A percentile compares a stretch with the other conserved stretches of the same genome.
These are phyloP conservation scores for Aphelenchoides besseyi DNA, from an alignment of 1,140 invertebrate species.

Conservation along the genomic window DNA sequence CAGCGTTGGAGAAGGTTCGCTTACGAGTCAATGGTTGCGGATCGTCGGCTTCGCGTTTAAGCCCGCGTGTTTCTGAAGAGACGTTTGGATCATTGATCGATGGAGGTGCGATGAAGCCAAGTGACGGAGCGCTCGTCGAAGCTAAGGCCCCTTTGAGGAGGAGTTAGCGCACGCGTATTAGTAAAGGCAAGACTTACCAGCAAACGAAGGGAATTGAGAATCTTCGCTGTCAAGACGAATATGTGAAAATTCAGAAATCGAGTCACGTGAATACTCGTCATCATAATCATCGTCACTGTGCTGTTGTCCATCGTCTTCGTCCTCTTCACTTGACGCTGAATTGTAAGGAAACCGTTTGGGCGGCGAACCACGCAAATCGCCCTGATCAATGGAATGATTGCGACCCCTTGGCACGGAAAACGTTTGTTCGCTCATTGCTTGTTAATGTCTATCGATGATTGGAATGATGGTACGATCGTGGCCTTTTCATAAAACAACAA, in stretches of 20 bases:
- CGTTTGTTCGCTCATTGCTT: background rate
- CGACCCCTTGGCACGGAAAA: background rate
- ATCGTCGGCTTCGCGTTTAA: constrained; percentile 6
- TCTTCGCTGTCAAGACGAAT: constrained; percentile 15
- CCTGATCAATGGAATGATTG: background rate
- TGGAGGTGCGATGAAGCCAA: background rate
- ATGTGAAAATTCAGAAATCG: constrained; percentile 18
- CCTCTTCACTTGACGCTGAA: background rate
- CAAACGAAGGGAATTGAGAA: background rate
- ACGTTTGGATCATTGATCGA: background rate
- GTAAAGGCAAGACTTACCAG: background rate
- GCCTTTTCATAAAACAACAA: too few species aligned
- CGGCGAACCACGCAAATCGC: background rate
- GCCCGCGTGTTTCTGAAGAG: background rate
- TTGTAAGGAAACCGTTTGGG: constrained; percentile 1
- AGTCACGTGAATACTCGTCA: constrained; percentile 11
- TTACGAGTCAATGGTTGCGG: constrained; percentile 15
- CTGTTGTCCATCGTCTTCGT: background rate
- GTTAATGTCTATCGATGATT: background rate
- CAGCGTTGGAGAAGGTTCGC: constrained; percentile 36
- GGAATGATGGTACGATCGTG: background rate
- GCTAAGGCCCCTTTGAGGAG: too few species aligned
- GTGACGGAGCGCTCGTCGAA: background rate
- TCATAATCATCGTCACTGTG: constrained; percentile 8
- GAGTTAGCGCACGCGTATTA: too few species aligned